phyloP scores from a whole-genome alignment of 1,140 invertebrate species.

The Drosophila nikananu region DNA sequence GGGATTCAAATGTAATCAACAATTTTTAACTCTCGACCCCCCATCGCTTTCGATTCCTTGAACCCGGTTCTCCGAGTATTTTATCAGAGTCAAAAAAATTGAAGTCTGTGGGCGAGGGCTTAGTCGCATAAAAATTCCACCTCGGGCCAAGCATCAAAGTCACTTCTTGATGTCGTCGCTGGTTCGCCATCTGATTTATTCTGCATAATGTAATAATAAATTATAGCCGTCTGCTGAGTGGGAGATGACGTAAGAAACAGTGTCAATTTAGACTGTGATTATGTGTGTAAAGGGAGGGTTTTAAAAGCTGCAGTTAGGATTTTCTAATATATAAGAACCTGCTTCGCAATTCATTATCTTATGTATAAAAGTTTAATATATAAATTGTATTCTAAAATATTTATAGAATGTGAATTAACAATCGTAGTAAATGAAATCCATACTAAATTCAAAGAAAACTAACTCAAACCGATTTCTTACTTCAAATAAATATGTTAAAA shows the following conservation, averaged over 20 bases:
- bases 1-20: slow-evolving; percentile 81
- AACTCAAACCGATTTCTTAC: not conserved
- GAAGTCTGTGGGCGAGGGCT: slow-evolving; percentile 31
- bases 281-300: slow-evolving; percentile 8
- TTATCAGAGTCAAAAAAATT: not conserved
- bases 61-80: slow-evolving; percentile 25
- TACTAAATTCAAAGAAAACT: not conserved
- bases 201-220: slow-evolving; percentile 72
- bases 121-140: slow-evolving; percentile 59
- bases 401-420: not conserved
- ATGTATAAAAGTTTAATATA: not conserved
- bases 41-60: slow-evolving; percentile 18
- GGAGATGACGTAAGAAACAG: slow-evolving; percentile 52
- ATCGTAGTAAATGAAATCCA: not conserved
- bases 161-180: slow-evolving; percentile 33
- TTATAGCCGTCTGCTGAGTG: slow-evolving; percentile 43
- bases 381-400: not conserved
- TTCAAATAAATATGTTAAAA: not conserved
- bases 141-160: slow-evolving; percentile 39
- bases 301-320: not conserved
- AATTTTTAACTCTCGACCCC: slow-evolving; percentile 54
- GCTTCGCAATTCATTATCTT: not conserved
- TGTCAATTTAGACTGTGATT: slow-evolving; percentile 44
- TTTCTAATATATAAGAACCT: not conserved
- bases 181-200: slow-evolving; percentile 2